phyloP scores from a whole-genome alignment of 1,140 invertebrate species.

The Maniola jurtina region DNA sequence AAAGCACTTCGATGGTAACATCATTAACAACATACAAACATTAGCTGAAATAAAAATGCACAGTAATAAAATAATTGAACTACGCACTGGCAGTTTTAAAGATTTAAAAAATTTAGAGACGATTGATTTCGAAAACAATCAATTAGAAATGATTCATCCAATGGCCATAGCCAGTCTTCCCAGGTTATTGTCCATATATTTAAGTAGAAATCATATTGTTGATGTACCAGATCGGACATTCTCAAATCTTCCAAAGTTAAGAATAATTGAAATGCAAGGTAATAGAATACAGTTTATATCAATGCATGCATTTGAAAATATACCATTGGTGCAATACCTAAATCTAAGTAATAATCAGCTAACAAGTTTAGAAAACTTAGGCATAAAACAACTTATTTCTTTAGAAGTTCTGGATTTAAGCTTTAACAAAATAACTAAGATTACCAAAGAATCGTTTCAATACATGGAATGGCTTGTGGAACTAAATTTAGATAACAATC shows the following conservation, averaged over 20 bases:
- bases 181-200: conserved; percentile 86
- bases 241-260: conserved; percentile 86
- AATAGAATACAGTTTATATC: conserved; percentile 87
- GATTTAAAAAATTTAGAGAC: conserved; percentile 85
- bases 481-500: conserved; percentile 88
- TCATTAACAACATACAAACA: conserved; percentile 82
- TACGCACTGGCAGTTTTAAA: conserved; percentile 85
- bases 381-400: conserved; percentile 84
- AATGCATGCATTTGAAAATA: conserved; percentile 86
- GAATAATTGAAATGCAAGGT: conserved; percentile 88
- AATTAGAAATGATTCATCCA: conserved; percentile 87
- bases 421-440: conserved; percentile 85
- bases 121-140: conserved; percentile 90
- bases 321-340: conserved; percentile 87
- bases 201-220: conserved; percentile 87
- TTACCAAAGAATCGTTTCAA: conserved; percentile 82
- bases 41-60: conserved; percentile 84
- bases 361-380: conserved; percentile 84
- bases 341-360: conserved; percentile 91
- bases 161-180: conserved; percentile 88
- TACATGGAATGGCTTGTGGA: conserved; percentile 92
- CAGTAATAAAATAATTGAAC: conserved; percentile 86
- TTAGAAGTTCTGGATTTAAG: conserved; percentile 90
- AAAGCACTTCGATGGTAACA: conserved; percentile 83
- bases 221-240: conserved; percentile 87